These are phyloP conservation scores for Scalopus aquaticus DNA, from an alignment of 2,113 vertebrate genomes.

Conservation along the genomic window DNA sequence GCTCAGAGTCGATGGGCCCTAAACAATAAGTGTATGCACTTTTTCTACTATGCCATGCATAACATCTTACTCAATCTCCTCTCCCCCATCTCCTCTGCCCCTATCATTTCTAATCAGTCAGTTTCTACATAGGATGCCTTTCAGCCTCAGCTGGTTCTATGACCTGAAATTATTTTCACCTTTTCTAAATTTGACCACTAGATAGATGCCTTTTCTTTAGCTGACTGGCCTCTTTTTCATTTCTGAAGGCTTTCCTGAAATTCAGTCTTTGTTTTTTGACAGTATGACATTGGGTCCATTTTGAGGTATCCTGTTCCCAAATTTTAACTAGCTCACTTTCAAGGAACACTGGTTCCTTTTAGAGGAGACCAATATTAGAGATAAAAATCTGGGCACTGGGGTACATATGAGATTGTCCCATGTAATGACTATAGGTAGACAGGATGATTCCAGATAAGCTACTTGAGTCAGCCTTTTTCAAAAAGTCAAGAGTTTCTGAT, in stretches of 20 bases:
- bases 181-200: not conserved
- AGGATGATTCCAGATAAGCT: not conserved
- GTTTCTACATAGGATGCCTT: not conserved
- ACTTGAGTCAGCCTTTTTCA: not conserved
- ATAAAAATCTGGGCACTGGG: conserved; percentile 7
- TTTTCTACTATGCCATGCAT: too few species aligned
- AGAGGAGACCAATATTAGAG: conserved; percentile 1
- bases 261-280: not conserved
- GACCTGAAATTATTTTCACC: not conserved
- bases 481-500: not conserved
- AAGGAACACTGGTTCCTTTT: not conserved
- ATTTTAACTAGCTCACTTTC: not conserved
- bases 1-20: too few species aligned
- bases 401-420: not conserved
- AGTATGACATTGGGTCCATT: not conserved
- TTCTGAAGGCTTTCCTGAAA: conserved; percentile 25
- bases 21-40: too few species aligned
- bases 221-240: not conserved
- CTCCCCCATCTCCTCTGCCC: too few species aligned
- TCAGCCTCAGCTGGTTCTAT: not conserved
- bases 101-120: not conserved
- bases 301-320: not conserved
- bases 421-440: not conserved
- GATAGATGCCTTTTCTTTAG: not conserved
- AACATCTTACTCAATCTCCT: too few species aligned